Conservation (phyloP, 2,797 vertebrate genomes). For the Setipinna tenuifilis region DNA sequence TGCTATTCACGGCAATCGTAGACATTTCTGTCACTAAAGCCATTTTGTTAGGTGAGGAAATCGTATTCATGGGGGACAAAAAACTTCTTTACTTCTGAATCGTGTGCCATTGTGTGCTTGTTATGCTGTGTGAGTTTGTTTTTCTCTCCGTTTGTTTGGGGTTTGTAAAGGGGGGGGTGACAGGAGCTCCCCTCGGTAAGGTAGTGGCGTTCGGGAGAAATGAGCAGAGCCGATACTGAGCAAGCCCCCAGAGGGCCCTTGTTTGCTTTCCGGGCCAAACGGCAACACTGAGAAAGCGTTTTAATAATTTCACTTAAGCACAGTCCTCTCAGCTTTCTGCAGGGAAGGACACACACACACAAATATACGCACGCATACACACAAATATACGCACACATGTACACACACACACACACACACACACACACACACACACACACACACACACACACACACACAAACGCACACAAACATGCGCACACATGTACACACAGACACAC, state of each 20-base stretch:
- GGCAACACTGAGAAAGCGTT: neutral
- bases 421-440: neutral
- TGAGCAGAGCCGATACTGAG: neutral
- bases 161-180: neutral
- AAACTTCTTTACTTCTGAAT: neutral
- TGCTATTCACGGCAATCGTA: neutral
- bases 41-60: neutral
- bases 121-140: neutral
- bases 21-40: neutral
- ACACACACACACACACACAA: conserved; percentile 3
- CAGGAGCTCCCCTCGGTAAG: neutral
- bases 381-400: neutral
- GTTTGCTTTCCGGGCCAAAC: neutral
- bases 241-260: neutral
- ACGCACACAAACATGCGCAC: neutral
- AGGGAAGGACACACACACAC: neutral
- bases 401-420: neutral
- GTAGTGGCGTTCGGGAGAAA: neutral
- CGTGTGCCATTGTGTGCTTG: neutral
- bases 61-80: neutral
- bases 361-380: neutral
- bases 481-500: neutral
- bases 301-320: neutral
- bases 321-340: neutral
- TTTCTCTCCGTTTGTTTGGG: too few species aligned